phyloP scores from a whole-genome alignment of 2,888 invertebrate species.

The Thecocarcelia acutangulata region DNA sequence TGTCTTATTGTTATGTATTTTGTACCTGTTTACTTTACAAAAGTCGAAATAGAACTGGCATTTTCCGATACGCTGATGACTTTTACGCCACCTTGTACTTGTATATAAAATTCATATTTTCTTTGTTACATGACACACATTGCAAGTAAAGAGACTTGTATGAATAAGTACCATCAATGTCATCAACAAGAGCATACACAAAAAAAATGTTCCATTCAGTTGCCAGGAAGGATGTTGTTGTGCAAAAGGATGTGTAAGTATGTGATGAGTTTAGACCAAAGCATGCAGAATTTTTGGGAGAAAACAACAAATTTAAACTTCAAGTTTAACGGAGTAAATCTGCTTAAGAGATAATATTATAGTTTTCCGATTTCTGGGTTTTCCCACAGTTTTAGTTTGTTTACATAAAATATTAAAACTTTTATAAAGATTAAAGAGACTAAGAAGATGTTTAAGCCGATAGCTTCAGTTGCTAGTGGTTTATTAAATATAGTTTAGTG shows the following conservation, averaged over 20 bases:
- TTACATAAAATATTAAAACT: neutral
- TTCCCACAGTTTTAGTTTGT: slow-evolving; percentile 6
- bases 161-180: slow-evolving; percentile 41
- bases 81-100: too few species aligned
- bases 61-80: too few species aligned
- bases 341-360: slow-evolving; percentile 10
- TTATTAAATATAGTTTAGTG: too few species aligned
- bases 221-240: neutral
- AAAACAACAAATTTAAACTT: slow-evolving; percentile 22
- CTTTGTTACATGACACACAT: slow-evolving; percentile 57
- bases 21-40: too few species aligned
- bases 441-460: too few species aligned
- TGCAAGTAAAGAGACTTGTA: slow-evolving; percentile 59
- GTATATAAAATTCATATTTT: slow-evolving; percentile 46
- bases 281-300: slow-evolving; percentile 34
- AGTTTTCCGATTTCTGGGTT: neutral
- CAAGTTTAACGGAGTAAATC: slow-evolving; percentile 49
- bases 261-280: slow-evolving; percentile 45
- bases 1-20: too few species aligned
- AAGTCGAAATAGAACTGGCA: too few species aligned
- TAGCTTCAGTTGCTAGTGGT: too few species aligned
- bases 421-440: too few species aligned
- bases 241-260: neutral
- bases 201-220: neutral
- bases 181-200: neutral